phyloP scores from a whole-genome alignment of 2,888 invertebrate species.

The Cheiracanthium punctorium region DNA sequence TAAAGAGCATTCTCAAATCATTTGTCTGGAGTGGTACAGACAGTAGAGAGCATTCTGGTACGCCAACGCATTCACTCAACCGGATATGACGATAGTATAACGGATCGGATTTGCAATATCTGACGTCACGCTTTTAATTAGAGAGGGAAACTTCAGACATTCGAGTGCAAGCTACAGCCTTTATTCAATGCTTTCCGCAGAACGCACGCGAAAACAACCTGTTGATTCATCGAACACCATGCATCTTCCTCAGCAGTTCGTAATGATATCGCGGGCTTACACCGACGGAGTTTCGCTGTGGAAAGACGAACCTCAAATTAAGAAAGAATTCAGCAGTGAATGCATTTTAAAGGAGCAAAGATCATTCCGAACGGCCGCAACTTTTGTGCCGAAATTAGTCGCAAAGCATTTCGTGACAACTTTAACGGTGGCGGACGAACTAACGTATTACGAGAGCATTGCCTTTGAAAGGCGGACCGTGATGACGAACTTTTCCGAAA shows the following conservation, averaged over 20 bases:
- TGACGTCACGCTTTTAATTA: neutral
- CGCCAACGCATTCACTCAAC: neutral
- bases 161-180: neutral
- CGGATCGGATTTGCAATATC: neutral
- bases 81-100: slow-evolving; percentile 23
- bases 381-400: slow-evolving; percentile 38
- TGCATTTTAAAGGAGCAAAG: slow-evolving; percentile 11
- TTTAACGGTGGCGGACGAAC: slow-evolving; percentile 14
- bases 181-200: neutral
- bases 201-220: neutral
- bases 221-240: neutral
- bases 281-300: slow-evolving; percentile 31
- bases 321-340: slow-evolving; percentile 19
- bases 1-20: too few relatives aligned
- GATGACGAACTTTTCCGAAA: slow-evolving; percentile 32
- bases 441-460: slow-evolving; percentile 35
- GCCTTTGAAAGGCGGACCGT: slow-evolving; percentile 29
- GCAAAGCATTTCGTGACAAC: slow-evolving; percentile 33
- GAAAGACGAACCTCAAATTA: slow-evolving; percentile 33
- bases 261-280: slow-evolving; percentile 32
- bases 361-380: slow-evolving; percentile 33
- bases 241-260: neutral
- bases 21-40: too few relatives aligned
- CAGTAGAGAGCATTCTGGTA: too few relatives aligned
- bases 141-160: neutral